Percentiles rank a stretch among this genome's conserved stretches.
phyloP scores from a whole-genome alignment of 2,113 vertebrate genomes.

The Elachura formosa region DNA sequence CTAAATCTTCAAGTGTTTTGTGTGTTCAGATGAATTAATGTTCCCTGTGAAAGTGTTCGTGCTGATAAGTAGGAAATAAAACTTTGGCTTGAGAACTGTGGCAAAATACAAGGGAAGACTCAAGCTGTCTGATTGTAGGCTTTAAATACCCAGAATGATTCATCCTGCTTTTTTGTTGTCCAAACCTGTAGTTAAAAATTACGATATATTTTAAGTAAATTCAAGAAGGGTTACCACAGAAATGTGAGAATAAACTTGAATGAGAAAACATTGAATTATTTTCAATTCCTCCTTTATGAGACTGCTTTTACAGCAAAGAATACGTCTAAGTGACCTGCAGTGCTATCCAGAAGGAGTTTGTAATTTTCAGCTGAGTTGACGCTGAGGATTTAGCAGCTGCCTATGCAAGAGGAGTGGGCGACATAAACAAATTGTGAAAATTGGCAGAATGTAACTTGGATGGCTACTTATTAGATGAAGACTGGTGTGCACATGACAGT shows the following conservation, averaged over 20 bases:
- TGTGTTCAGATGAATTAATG: background rate
- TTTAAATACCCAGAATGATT: slow-evolving; percentile 62
- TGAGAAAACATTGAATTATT: slow-evolving; percentile 49
- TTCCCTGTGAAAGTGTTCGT: background rate
- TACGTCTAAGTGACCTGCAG: slow-evolving; percentile 44
- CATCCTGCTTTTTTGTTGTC: slow-evolving; percentile 54
- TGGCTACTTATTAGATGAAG: slow-evolving; percentile 41
- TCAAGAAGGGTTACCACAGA: slow-evolving; percentile 36
- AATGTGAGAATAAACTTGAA: slow-evolving; percentile 51
- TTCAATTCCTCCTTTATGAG: slow-evolving; percentile 13
- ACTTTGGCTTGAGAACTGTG: slow-evolving; percentile 32
- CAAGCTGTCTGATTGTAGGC: slow-evolving; percentile 60
- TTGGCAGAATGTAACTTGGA: slow-evolving; percentile 25
- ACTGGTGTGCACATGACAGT: background rate
- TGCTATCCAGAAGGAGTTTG: slow-evolving; percentile 33
- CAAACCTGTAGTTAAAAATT: slow-evolving; percentile 65
- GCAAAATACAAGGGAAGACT: slow-evolving; percentile 37
- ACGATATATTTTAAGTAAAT: slow-evolving; percentile 40
- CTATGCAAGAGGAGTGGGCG: slow-evolving; percentile 52
- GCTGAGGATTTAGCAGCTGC: slow-evolving; percentile 55
- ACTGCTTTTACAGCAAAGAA: slow-evolving; percentile 20
- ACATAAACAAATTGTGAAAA: slow-evolving; percentile 38
- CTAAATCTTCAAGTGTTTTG: background rate
- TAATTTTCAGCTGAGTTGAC: slow-evolving; percentile 29
- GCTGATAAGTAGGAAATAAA: slow-evolving; percentile 38